Evolutionary conservation across 2,888 invertebrate species (phyloP), one percentile per base, ranked within the genome.

Genomic region (Andrena marginata): DNA sequence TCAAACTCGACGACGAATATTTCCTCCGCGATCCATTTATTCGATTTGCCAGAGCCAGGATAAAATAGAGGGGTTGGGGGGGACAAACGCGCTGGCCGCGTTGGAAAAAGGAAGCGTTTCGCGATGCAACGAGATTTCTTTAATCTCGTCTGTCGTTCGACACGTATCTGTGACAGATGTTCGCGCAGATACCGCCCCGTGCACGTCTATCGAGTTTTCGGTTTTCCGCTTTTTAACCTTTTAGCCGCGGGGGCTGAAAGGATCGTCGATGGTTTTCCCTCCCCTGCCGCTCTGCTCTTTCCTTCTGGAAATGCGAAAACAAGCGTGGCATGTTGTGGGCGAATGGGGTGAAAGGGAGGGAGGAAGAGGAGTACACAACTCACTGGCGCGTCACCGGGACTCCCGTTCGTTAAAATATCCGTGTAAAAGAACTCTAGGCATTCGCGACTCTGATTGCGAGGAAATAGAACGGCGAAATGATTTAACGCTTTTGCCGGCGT

Each of bases 171-270:
- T 83, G 82, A 87, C 80, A 68, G 76, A 73, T 78, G 76, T 80
- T 87, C 76, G 35, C 71, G 56, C 77, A 80, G 77, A 65, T 75
- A 85, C 42, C 16, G 42, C 7, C 64, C 51, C 7, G 31, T 35
- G 23, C 51, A 6, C 75, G 82, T 26, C 72, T 85, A 85, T 87
- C 82, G 80, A 85, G 82, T 87, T 84, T 54, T 82, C 63, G 76
- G 85, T 87, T 83, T 85, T 72, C 75, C 67, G 77, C 85, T 79
- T 83, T 87, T 87, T 87, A 87, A 74, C 87, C 75, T 87, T 87
- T 85, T 69, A 82, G 76, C 63, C 59, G 71, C 23, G 29, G 64
- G 67, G 59, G 13, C 60, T 73, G 70, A 84, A 84, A 83, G 83
- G 76, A 78, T 79, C 71, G 83, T 63, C 65, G 79, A 69, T 70